A percentile compares a stretch with the other conserved stretches of the same genome.
phyloP scores from a whole-genome alignment of 2,797 vertebrate species.

The Rhynchotus rufescens region DNA sequence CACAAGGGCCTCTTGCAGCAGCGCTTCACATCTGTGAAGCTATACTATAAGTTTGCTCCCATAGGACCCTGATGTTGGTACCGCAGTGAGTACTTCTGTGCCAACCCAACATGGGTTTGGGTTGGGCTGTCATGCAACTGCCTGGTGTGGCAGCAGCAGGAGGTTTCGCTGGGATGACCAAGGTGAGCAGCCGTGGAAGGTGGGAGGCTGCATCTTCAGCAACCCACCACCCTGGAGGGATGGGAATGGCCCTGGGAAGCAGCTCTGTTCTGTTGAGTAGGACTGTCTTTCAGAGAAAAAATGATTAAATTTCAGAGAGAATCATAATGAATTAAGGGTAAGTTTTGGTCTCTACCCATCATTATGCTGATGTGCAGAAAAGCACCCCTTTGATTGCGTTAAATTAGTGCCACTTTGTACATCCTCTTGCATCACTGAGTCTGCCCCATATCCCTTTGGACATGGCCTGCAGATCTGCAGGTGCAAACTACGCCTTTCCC shows the following conservation, averaged over 20 bases:
- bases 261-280: background rate
- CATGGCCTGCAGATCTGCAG: background rate
- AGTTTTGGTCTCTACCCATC: background rate
- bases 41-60: background rate
- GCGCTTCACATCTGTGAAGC: too few relatives aligned
- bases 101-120: background rate
- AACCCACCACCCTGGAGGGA: background rate
- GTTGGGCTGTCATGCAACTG: background rate
- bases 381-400: slow-evolving; percentile 31
- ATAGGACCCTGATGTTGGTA: background rate
- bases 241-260: slow-evolving; percentile 8
- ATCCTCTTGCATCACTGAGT: slow-evolving; percentile 25
- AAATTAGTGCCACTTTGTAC: slow-evolving; percentile 24
- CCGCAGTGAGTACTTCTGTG: background rate
- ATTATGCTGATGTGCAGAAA: slow-evolving; percentile 31
- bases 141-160: background rate
- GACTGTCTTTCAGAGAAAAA: background rate
- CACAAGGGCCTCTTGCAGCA: background rate
- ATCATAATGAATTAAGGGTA: background rate
- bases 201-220: background rate
- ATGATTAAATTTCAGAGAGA: too few relatives aligned
- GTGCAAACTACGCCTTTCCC: background rate
- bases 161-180: background rate
- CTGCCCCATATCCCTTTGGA: slow-evolving; percentile 7
- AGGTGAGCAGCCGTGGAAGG: background rate